A percentile compares a stretch with the other conserved stretches of the same genome.
Conservation (phyloP, 2,113 vertebrate species). For the Neoarius graeffei region DNA sequence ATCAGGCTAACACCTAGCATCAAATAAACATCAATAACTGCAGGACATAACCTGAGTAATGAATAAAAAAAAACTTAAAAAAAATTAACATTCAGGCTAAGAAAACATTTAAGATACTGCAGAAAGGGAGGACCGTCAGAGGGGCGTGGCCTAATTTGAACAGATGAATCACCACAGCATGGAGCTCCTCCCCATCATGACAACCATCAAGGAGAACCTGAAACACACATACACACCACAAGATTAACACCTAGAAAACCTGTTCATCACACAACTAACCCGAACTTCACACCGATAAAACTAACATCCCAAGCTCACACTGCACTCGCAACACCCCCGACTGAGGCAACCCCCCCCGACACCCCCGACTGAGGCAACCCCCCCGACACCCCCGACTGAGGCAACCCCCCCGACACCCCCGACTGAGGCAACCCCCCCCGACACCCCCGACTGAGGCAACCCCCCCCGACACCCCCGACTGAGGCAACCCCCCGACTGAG, state of each 20-base stretch:
- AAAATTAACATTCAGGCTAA: background rate
- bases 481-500: no score
- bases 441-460: no score
- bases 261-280: no score
- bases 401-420: no score
- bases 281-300: background rate
- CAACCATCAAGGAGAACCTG: background rate
- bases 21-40: slow-evolving; percentile 13
- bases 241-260: background rate
- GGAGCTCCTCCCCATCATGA: background rate
- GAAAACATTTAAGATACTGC: slow-evolving; percentile 13
- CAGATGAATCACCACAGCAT: background rate
- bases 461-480: no score
- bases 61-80: background rate
- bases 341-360: no score
- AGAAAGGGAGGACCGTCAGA: background rate
- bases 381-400: no score
- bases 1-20: background rate
- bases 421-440: no score
- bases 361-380: no score
- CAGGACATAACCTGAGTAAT: slow-evolving; percentile 1
- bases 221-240: background rate
- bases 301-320: background rate
- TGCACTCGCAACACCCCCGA: background rate
- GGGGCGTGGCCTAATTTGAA: background rate